These are phyloP conservation scores for Tricholaema leucomelas DNA, from an alignment of 2,113 vertebrate genomes.

Conservation along the genomic window DNA sequence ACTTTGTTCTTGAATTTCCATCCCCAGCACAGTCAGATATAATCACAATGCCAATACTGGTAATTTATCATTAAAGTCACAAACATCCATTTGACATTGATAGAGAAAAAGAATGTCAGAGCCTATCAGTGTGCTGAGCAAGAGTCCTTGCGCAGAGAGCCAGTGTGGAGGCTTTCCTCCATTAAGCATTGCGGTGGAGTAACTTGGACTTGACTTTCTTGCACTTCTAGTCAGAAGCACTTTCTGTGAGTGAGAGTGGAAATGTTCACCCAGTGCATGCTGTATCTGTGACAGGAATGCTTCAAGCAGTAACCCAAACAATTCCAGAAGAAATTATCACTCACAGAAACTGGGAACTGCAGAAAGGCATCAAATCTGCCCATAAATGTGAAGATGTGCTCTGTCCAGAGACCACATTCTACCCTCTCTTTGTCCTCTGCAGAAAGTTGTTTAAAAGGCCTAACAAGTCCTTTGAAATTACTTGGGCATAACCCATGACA, in stretches of 20 bases:
- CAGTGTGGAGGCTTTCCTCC: not conserved
- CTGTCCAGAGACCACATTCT: not conserved
- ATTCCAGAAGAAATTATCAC: not conserved
- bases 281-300: not conserved
- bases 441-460: not conserved
- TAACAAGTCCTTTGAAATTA: not conserved
- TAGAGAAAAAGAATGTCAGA: constrained; percentile 28
- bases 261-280: rapidly evolving
- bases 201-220: not conserved
- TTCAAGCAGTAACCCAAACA: not conserved
- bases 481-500: not conserved
- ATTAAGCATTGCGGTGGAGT: not conserved
- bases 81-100: constrained; percentile 18
- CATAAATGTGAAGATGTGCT: not conserved
- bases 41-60: constrained; percentile 25
- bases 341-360: not conserved
- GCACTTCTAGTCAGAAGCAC: not conserved
- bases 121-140: not conserved
- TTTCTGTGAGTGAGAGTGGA: not conserved
- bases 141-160: not conserved
- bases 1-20: constrained; percentile 2
- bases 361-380: not conserved
- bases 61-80: constrained; percentile 49
- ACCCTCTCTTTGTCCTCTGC: not conserved
- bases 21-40: constrained; percentile 1